phyloP scores from a whole-genome alignment of 2,113 vertebrate species.

The Cyprinodon variegatus region DNA sequence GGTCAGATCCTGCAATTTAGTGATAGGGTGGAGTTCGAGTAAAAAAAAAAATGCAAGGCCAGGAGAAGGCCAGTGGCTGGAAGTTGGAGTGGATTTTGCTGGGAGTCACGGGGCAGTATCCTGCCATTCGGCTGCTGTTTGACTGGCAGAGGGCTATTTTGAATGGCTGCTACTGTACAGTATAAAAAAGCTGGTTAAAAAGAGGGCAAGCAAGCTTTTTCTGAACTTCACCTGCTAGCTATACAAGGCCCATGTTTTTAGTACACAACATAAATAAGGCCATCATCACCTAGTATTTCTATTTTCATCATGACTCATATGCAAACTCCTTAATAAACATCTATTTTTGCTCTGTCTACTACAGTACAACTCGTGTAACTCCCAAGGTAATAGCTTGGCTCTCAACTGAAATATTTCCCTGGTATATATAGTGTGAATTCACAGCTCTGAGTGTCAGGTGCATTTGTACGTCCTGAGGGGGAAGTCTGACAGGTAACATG shows the following conservation, averaged over 20 bases:
- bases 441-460: slow-evolving; percentile 58
- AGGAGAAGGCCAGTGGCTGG: too few relatives aligned
- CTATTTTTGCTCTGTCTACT: slow-evolving; percentile 19
- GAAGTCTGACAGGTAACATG: slow-evolving; percentile 61
- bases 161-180: too few relatives aligned
- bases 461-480: slow-evolving; percentile 55
- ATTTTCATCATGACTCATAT: slow-evolving; percentile 30
- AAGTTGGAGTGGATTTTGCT: too few relatives aligned
- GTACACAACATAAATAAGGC: slow-evolving; percentile 12
- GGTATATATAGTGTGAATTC: slow-evolving; percentile 35
- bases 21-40: too few relatives aligned
- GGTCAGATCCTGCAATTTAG: too few relatives aligned
- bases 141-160: too few relatives aligned
- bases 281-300: slow-evolving; percentile 32
- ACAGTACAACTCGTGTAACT: slow-evolving; percentile 9
- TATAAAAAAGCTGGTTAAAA: too few relatives aligned
- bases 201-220: too few relatives aligned
- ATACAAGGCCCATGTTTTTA: neutral
- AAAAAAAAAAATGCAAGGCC: too few relatives aligned
- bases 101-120: too few relatives aligned
- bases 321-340: slow-evolving; percentile 31
- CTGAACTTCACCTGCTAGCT: neutral
- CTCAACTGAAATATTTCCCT: slow-evolving; percentile 33
- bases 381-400: slow-evolving; percentile 24
- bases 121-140: too few relatives aligned